These are phyloP conservation scores for Drosophila athabasca DNA, from an alignment of 1,140 invertebrate genomes.

Conservation along the genomic window DNA sequence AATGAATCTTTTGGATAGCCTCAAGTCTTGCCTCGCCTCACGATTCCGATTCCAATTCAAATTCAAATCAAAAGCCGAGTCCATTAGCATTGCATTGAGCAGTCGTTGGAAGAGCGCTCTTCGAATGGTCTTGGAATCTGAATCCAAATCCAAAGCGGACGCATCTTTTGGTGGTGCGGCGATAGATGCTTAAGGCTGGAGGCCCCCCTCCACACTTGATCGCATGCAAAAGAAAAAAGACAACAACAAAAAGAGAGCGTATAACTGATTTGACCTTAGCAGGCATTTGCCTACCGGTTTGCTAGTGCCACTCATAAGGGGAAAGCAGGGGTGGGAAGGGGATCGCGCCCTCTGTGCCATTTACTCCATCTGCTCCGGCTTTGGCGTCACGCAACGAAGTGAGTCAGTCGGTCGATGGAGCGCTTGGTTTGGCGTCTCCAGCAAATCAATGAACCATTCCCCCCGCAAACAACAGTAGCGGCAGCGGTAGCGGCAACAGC, in stretches of 20 bases:
- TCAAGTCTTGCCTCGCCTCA: conserved; percentile 33
- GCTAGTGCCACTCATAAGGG: conserved; percentile 40
- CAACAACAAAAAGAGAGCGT: conserved; percentile 36
- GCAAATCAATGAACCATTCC: conserved; percentile 70
- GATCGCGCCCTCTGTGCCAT: conserved; percentile 4
- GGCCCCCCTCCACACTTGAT: conserved; percentile 21
- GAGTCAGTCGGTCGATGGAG: conserved; percentile 73
- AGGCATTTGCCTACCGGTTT: conserved; percentile 67
- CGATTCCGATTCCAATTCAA: conserved; percentile 62
- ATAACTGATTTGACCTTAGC: conserved; percentile 77
- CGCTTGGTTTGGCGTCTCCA: conserved; percentile 26
- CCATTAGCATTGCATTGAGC: conserved; percentile 69
- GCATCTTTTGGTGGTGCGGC: conserved; percentile 44
- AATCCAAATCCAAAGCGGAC: conserved; percentile 14
- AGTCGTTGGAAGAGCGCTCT: conserved; percentile 37
- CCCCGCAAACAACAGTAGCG: conserved; percentile 26
- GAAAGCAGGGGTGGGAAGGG: conserved; percentile 5
- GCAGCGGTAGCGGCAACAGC: conserved; percentile 11
- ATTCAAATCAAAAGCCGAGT: conserved; percentile 48
- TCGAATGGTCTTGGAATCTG: conserved; percentile 20
- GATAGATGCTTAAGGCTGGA: conserved; percentile 37
- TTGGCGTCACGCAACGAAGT: conserved; percentile 60
- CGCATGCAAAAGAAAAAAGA: no score
- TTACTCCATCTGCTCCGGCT: not conserved
- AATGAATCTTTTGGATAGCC: conserved; percentile 62